Evolutionary conservation across 2,113 vertebrate genomes (phyloP).

Genomic region (Anser brachyrhynchus): DNA sequence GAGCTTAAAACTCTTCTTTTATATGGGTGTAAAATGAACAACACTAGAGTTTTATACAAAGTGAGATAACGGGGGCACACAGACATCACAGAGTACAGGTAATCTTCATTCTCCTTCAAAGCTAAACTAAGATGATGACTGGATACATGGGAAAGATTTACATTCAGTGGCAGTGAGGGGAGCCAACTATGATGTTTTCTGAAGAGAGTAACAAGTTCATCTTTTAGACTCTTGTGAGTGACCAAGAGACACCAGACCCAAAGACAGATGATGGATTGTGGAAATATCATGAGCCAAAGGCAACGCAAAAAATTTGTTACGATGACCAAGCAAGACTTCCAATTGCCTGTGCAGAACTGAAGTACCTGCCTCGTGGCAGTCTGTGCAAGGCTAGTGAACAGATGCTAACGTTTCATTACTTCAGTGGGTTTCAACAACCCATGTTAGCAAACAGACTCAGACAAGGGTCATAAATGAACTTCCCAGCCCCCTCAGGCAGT

Average conservation of each 20-base stretch:
- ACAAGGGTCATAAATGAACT: not conserved
- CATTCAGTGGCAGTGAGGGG: not conserved
- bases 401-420: not conserved
- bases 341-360: not conserved
- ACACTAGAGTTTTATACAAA: not conserved
- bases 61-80: not conserved
- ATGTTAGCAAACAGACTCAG: not conserved
- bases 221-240: not conserved
- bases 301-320: not conserved
- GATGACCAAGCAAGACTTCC: not conserved
- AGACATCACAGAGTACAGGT: not conserved
- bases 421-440: not conserved
- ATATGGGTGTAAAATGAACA: not conserved
- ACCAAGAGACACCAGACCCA: not conserved
- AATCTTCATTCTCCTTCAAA: not conserved
- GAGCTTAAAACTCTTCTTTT: not conserved
- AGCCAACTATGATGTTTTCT: not conserved
- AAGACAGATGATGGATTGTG: not conserved
- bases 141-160: not conserved
- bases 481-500: not conserved
- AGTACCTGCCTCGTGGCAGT: not conserved
- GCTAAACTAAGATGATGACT: not conserved
- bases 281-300: not conserved
- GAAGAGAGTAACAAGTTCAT: not conserved
- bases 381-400: not conserved